Conservation (phyloP, 2,888 invertebrate genomes). For the Macrophya annulata region DNA sequence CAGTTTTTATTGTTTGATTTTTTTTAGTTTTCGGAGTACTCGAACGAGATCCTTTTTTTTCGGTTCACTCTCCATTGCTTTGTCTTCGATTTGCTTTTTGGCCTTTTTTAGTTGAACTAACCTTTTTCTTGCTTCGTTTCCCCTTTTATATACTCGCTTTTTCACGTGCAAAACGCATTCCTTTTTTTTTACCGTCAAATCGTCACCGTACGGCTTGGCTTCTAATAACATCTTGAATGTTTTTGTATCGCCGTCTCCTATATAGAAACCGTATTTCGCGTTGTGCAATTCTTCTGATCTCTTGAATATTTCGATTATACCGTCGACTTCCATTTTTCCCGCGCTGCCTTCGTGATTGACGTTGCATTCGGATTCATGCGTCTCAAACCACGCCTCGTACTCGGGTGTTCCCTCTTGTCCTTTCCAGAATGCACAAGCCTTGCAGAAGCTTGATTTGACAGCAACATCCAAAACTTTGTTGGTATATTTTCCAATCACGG, state of each 20-base stretch:
- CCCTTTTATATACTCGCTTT: slow-evolving; percentile 58
- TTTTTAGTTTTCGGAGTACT: slow-evolving; percentile 55
- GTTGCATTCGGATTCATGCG: slow-evolving; percentile 61
- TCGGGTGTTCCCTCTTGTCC: slow-evolving; percentile 60
- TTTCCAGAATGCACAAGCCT: slow-evolving; percentile 61
- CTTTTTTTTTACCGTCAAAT: background rate
- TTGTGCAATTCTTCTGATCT: no score
- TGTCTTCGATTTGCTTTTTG: slow-evolving; percentile 55
- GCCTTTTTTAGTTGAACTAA: slow-evolving; percentile 56
- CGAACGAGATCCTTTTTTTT: slow-evolving; percentile 47
- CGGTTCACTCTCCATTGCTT: slow-evolving; percentile 53
- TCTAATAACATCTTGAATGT: no score
- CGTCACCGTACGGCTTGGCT: no score
- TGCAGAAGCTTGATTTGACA: slow-evolving; percentile 63
- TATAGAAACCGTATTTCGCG: no score
- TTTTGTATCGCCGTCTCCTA: no score
- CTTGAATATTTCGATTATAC: slow-evolving; percentile 56
- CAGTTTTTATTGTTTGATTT: slow-evolving; percentile 57
- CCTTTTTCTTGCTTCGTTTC: slow-evolving; percentile 59
- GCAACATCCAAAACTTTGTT: slow-evolving; percentile 63
- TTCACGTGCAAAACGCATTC: no score
- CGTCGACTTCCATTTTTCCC: slow-evolving; percentile 64
- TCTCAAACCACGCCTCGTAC: slow-evolving; percentile 61
- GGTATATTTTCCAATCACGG: no score
- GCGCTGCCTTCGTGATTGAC: slow-evolving; percentile 64